Percentiles rank a stretch among this genome's conserved stretches.
Evolutionary conservation across 2,113 vertebrate genomes (phyloP).

Genomic region (Caranx melampygus): DNA sequence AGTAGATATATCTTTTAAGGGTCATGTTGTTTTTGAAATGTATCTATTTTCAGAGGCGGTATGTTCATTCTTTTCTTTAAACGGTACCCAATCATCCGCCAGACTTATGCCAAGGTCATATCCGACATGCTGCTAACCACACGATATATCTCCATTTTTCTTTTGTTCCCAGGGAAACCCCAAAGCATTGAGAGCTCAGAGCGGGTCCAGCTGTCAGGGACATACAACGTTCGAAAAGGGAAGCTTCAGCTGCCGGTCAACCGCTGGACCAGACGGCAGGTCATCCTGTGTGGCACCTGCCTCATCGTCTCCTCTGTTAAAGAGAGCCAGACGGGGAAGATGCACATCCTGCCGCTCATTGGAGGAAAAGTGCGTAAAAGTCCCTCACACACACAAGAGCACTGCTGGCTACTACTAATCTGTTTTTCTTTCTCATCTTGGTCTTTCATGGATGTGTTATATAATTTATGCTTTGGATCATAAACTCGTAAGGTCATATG

Average conservation of each 20-base stretch:
- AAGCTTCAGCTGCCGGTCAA: slow-evolving; percentile 98
- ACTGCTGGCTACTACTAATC: background rate
- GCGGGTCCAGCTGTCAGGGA: slow-evolving; percentile 96
- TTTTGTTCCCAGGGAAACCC: slow-evolving; percentile 89
- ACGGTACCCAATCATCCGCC: background rate
- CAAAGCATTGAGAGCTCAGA: slow-evolving; percentile 91
- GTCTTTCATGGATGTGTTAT: slow-evolving; percentile 8
- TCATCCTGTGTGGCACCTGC: slow-evolving; percentile 97
- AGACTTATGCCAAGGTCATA: background rate
- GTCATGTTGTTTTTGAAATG: background rate
- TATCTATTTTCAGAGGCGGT: background rate
- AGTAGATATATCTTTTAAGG: background rate
- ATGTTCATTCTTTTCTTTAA: background rate
- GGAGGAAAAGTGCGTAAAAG: slow-evolving; percentile 92
- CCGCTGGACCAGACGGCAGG: slow-evolving; percentile 96
- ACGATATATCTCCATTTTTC: slow-evolving; percentile 14
- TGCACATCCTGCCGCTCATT: slow-evolving; percentile 98
- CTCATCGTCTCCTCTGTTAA: slow-evolving; percentile 98
- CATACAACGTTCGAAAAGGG: slow-evolving; percentile 97
- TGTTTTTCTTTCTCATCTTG: background rate
- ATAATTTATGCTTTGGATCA: slow-evolving; percentile 27
- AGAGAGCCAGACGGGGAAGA: slow-evolving; percentile 95
- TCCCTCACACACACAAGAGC: background rate
- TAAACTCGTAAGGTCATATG: slow-evolving; percentile 43
- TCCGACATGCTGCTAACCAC: slow-evolving; percentile 18